phyloP scores from a whole-genome alignment of 2,888 invertebrate genomes.

The Branchipolynoe longqiensis region DNA sequence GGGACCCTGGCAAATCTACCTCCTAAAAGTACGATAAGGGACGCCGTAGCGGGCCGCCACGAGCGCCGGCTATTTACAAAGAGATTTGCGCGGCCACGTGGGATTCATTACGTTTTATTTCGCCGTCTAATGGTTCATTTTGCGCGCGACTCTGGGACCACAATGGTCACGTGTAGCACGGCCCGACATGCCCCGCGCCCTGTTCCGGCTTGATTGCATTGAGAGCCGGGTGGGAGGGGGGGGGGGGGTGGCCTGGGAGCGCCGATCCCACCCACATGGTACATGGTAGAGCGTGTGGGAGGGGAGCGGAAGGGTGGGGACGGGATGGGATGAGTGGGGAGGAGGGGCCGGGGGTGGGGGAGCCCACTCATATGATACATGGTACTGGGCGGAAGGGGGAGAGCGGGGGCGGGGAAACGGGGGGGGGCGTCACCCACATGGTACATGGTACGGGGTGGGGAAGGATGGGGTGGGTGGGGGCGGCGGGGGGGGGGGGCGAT shows the following conservation, averaged over 20 bases:
- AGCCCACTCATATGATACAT: too few species aligned
- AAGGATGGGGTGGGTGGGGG: too few species aligned
- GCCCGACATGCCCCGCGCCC: slow-evolving; percentile 20
- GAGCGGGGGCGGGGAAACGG: too few species aligned
- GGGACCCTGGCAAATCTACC: slow-evolving; percentile 54
- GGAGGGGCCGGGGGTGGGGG: not conserved
- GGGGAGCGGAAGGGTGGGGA: not conserved
- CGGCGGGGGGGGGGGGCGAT: too few species aligned
- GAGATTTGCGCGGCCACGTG: slow-evolving; percentile 56
- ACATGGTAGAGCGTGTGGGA: not conserved
- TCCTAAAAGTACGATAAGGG: slow-evolving; percentile 50
- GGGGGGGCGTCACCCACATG: too few species aligned
- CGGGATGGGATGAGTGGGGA: not conserved
- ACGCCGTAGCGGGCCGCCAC: slow-evolving; percentile 3
- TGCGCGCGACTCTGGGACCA: slow-evolving; percentile 51
- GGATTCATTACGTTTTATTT: slow-evolving; percentile 59
- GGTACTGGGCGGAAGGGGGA: too few species aligned
- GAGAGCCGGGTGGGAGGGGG: not conserved
- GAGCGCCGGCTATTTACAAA: slow-evolving; percentile 48
- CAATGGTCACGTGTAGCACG: slow-evolving; percentile 43
- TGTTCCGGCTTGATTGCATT: slow-evolving; percentile 36
- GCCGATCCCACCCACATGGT: not conserved
- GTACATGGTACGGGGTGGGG: too few species aligned
- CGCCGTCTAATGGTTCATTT: slow-evolving; percentile 58
- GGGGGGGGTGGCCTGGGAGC: too few species aligned